Evolutionary conservation across 2,797 vertebrate genomes (phyloP).

Genomic region (Heliangelus exortis): DNA sequence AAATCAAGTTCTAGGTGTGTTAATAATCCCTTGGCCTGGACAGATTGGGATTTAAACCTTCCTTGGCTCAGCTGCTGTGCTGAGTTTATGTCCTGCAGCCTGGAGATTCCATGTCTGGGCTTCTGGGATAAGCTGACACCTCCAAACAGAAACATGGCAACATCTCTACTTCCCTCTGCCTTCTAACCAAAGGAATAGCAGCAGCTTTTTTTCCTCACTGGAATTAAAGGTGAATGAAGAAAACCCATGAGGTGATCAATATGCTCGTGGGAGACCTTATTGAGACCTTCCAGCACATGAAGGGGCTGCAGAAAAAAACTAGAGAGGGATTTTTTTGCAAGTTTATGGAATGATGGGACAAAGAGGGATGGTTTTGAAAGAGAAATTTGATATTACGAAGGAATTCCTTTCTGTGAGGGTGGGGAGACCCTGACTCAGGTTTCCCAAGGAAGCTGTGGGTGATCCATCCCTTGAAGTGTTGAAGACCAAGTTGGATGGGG

Average conservation of each 20-base stretch:
- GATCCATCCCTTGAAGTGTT: too few relatives aligned
- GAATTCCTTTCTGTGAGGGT: too few relatives aligned
- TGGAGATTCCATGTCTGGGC: fast-evolving
- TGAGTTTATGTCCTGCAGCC: background rate
- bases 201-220: background rate
- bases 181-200: background rate
- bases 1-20: background rate
- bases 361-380: too few relatives aligned
- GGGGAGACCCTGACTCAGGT: too few relatives aligned
- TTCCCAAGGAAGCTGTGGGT: too few relatives aligned
- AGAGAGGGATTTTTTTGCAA: too few relatives aligned
- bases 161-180: background rate
- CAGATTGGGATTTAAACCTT: background rate
- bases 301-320: too few relatives aligned
- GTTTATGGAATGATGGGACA: too few relatives aligned
- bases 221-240: background rate
- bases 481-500: too few relatives aligned
- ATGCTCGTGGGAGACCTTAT: background rate
- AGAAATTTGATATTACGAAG: too few relatives aligned
- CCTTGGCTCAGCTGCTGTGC: background rate
- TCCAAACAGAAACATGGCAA: fast-evolving
- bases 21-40: background rate
- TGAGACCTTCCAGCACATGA: too few relatives aligned
- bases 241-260: background rate
- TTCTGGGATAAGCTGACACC: background rate